Conservation (phyloP, 2,888 invertebrate genomes). For the Pycnomerus fuliginosus region DNA sequence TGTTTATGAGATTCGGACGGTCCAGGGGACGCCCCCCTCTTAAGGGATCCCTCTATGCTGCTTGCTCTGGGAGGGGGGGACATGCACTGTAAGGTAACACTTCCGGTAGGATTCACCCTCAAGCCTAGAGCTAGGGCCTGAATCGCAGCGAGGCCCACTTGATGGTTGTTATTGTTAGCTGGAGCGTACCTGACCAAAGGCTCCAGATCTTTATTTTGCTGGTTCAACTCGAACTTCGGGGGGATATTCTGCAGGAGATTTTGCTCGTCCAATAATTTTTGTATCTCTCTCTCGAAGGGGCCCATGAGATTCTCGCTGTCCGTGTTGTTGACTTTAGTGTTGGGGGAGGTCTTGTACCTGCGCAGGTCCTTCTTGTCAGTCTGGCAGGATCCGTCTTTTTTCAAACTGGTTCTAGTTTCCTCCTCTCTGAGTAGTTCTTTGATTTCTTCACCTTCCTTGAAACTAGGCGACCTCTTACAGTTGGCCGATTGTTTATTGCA, state of each 20-base stretch:
- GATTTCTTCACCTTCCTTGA: slow-evolving; percentile 53
- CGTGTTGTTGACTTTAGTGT: slow-evolving; percentile 58
- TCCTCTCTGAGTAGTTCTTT: slow-evolving; percentile 44
- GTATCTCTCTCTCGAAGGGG: slow-evolving; percentile 78
- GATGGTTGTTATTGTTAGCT: slow-evolving; percentile 66
- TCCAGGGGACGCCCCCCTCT: slow-evolving; percentile 50
- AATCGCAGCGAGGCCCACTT: slow-evolving; percentile 76
- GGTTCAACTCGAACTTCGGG: slow-evolving; percentile 61
- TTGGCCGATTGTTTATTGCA: slow-evolving; percentile 50
- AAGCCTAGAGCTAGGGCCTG: slow-evolving; percentile 66
- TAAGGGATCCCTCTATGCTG: slow-evolving; percentile 55
- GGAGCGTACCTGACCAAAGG: slow-evolving; percentile 45
- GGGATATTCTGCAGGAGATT: slow-evolving; percentile 63
- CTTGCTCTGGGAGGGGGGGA: slow-evolving; percentile 52
- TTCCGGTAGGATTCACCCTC: slow-evolving; percentile 50
- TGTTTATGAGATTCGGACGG: slow-evolving; percentile 50
- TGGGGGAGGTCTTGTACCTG: slow-evolving; percentile 52
- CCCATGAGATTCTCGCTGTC: slow-evolving; percentile 55
- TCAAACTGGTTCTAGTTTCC: slow-evolving; percentile 57
- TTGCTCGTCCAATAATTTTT: slow-evolving; percentile 74
- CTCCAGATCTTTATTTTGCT: slow-evolving; percentile 58
- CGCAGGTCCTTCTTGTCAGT: slow-evolving; percentile 65
- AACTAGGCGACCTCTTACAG: slow-evolving; percentile 52
- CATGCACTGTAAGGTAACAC: slow-evolving; percentile 50
- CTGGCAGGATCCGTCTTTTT: slow-evolving; percentile 65